Conservation (phyloP, 2,797 vertebrate genomes). For the Nothura maculosa region DNA sequence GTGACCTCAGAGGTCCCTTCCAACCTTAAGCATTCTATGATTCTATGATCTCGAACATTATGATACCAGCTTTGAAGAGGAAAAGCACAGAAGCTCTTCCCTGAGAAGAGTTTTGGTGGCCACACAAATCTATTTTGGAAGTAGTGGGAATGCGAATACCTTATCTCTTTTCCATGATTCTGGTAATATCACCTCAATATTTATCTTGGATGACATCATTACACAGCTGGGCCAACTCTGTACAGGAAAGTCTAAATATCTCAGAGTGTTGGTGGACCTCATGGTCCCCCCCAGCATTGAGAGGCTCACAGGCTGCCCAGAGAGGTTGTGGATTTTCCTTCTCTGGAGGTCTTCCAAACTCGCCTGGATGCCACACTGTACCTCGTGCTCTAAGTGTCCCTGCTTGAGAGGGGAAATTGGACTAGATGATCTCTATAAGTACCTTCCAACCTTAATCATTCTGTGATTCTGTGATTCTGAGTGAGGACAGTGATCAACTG, state of each 20-base stretch:
- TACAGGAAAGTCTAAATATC: neutral
- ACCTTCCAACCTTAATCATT: too few species aligned
- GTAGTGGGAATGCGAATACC: fast-evolving
- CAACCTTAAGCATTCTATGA: too few species aligned
- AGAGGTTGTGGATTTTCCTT: too few species aligned
- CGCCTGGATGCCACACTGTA: too few species aligned
- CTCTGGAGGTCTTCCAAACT: too few species aligned
- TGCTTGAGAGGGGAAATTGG: too few species aligned
- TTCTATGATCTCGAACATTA: neutral
- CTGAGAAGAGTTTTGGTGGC: neutral
- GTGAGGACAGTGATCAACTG: neutral
- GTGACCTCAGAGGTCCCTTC: too few species aligned
- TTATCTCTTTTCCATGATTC: neutral
- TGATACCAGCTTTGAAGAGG: neutral
- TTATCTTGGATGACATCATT: neutral
- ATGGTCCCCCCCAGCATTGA: neutral
- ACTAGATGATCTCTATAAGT: too few species aligned
- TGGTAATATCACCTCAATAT: neutral
- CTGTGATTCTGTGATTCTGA: neutral
- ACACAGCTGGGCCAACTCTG: neutral
- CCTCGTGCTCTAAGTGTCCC: too few species aligned
- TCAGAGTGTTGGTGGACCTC: neutral
- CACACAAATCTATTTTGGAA: neutral
- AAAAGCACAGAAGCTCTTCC: neutral
- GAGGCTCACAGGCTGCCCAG: too few species aligned